Evolutionary conservation across 2,888 invertebrate species (phyloP).

Genomic region (Yponomeuta cagnagella): DNA sequence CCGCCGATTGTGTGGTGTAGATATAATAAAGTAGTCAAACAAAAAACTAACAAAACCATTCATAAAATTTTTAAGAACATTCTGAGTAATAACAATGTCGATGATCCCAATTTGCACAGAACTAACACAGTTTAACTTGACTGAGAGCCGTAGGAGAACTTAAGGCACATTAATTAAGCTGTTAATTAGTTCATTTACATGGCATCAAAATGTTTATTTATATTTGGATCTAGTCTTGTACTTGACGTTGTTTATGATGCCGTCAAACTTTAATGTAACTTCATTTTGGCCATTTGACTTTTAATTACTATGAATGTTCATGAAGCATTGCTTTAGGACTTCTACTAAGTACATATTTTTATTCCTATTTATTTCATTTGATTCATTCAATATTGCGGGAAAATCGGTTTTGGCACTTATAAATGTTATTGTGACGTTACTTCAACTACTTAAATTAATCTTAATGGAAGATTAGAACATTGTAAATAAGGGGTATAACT

Average conservation of each 20-base stretch:
- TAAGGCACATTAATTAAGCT: not conserved
- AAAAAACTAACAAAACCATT: not conserved
- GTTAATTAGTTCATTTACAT: slow-evolving; percentile 8
- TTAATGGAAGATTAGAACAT: no score
- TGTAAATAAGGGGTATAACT: no score
- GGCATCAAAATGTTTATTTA: not conserved
- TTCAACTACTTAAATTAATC: no score
- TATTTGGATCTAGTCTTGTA: not conserved
- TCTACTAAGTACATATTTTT: not conserved
- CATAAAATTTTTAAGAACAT: not conserved
- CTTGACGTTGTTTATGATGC: not conserved
- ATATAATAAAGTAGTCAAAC: not conserved
- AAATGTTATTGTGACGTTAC: no score
- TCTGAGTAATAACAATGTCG: not conserved
- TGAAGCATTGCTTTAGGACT: not conserved
- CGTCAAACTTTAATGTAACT: not conserved
- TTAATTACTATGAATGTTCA: not conserved
- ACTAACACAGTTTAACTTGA: not conserved
- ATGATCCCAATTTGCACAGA: slow-evolving; percentile 1
- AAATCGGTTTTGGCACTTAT: no score
- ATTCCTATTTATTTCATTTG: not conserved
- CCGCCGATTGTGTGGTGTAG: not conserved
- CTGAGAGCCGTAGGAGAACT: not conserved
- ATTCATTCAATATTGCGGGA: not conserved
- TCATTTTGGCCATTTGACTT: not conserved